These are phyloP conservation scores for Blastobasis lacticolella DNA, from an alignment of 2,888 invertebrate species.

Conservation along the genomic window DNA sequence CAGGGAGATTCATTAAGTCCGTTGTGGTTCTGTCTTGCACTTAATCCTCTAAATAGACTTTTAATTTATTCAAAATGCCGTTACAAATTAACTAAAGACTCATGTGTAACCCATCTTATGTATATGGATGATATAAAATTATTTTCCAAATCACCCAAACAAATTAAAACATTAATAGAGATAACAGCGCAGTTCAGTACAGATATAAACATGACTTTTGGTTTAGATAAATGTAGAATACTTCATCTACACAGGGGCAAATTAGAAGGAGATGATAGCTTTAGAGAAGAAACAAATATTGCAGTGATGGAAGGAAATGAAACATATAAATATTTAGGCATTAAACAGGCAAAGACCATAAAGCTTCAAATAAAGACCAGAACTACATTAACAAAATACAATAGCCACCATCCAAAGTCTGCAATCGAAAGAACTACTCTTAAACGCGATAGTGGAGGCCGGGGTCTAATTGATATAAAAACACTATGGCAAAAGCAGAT, in stretches of 20 bases:
- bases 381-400: no score
- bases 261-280: neutral
- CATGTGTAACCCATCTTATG: neutral
- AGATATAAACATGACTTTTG: no score
- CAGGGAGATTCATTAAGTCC: slow-evolving; percentile 15
- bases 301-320: neutral
- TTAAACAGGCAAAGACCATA: slow-evolving; percentile 2
- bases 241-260: neutral
- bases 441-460: no score
- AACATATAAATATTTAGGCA: slow-evolving; percentile 7
- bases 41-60: slow-evolving; percentile 9
- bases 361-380: no score
- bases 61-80: neutral
- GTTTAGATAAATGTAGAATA: slow-evolving; percentile 7
- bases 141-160: neutral
- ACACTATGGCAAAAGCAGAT: no score
- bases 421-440: no score
- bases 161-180: neutral
- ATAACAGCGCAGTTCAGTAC: no score
- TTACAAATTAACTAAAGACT: no score
- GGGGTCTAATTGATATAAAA: no score
- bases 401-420: no score
- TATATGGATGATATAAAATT: slow-evolving; percentile 8
- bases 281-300: neutral
- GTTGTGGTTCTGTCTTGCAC: slow-evolving; percentile 11